Conservation (phyloP, 2,113 vertebrate species). For the Campylorhamphus procurvoides region DNA sequence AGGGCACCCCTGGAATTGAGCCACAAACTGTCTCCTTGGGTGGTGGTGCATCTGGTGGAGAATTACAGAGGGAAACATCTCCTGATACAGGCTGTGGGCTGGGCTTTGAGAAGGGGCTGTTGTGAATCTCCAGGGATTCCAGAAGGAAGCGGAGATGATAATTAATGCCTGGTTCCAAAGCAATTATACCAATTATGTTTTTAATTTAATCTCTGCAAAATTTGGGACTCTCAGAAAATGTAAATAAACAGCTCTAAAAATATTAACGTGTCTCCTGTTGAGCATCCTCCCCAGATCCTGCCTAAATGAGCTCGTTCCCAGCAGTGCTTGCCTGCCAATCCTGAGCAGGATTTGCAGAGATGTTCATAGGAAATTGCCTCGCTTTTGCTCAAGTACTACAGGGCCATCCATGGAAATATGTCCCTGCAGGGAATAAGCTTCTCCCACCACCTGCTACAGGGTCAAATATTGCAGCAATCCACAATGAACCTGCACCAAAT, state of each 20-base stretch:
- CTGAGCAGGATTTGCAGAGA: background rate
- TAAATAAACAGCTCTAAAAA: constrained; percentile 48
- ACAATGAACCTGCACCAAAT: rapidly evolving
- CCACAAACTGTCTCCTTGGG: background rate
- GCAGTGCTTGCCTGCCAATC: rapidly evolving
- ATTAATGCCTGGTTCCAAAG: constrained; percentile 65
- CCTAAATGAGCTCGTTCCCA: background rate
- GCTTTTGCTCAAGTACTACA: background rate
- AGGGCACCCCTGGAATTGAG: background rate
- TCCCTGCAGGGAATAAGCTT: background rate
- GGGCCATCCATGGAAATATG: background rate
- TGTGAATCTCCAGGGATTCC: constrained; percentile 47
- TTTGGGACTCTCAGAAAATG: constrained; percentile 44
- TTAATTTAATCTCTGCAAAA: constrained; percentile 64
- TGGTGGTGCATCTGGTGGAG: background rate
- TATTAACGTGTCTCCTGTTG: background rate
- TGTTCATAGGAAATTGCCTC: background rate
- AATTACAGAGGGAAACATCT: background rate
- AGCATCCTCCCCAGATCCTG: background rate
- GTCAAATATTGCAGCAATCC: background rate
- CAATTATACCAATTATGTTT: constrained; percentile 65
- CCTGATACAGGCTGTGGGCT: background rate
- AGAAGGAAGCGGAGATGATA: constrained; percentile 37
- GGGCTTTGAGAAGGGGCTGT: constrained; percentile 6
- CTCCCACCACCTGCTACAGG: background rate